Conservation (phyloP, 2,797 vertebrate genomes). For the Crenichthys baileyi region DNA sequence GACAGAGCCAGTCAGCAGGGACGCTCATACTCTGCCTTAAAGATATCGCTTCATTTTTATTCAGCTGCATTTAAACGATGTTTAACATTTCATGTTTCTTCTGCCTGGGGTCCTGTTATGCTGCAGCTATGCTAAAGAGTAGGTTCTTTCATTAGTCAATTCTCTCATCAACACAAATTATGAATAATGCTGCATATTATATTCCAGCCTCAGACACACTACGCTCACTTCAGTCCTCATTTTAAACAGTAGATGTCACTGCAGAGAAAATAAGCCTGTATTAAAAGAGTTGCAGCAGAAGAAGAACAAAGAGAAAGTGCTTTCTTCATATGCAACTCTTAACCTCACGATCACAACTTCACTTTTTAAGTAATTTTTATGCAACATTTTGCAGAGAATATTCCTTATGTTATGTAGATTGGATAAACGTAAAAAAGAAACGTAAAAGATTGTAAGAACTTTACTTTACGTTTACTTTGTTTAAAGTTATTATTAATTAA, state of each 20-base stretch:
- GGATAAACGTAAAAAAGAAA: too few species aligned
- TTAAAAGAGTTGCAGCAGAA: neutral
- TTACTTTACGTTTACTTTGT: neutral
- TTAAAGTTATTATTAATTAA: neutral
- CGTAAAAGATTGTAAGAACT: neutral
- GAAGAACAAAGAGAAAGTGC: neutral
- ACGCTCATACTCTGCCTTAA: neutral
- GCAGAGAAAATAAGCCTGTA: neutral
- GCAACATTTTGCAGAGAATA: too few species aligned
- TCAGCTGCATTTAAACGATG: conserved; percentile 17
- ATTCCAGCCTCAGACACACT: neutral
- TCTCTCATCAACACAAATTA: neutral
- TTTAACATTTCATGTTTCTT: conserved; percentile 14
- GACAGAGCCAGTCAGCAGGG: conserved; percentile 40
- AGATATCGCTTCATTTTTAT: conserved; percentile 6
- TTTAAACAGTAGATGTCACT: neutral
- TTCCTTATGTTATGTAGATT: too few species aligned
- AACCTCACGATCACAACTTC: too few species aligned
- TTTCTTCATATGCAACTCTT: too few species aligned
- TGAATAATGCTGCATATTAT: neutral
- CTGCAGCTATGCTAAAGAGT: neutral
- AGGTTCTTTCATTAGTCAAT: neutral
- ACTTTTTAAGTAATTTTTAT: too few species aligned
- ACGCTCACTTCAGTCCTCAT: neutral
- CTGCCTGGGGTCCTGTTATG: conserved; percentile 4